Evolutionary conservation across 2,797 vertebrate species (phyloP).

Genomic region (Myripristis jacobus): DNA sequence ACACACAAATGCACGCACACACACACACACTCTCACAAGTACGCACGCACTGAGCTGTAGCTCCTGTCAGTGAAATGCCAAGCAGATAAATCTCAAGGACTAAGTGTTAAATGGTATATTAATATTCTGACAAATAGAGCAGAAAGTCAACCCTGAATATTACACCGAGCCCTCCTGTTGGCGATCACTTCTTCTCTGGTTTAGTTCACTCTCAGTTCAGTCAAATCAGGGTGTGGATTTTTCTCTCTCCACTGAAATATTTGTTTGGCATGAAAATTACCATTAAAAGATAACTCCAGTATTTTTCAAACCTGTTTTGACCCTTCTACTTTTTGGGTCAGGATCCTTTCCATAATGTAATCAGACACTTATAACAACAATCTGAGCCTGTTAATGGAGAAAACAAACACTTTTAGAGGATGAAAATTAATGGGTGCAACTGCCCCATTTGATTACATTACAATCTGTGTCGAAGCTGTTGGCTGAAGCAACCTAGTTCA

Average conservation of each 20-base stretch:
- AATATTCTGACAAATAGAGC: slow-evolving; percentile 74
- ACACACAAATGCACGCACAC: not conserved
- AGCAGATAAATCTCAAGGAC: slow-evolving; percentile 71
- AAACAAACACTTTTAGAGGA: no score
- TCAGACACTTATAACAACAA: no score
- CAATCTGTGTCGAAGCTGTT: no score
- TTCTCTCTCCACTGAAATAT: slow-evolving; percentile 9
- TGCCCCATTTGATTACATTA: no score
- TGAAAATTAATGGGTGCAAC: no score
- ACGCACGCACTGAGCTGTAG: slow-evolving; percentile 42
- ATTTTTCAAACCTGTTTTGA: no score
- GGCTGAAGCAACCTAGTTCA: no score
- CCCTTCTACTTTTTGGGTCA: no score
- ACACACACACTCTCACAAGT: slow-evolving; percentile 27
- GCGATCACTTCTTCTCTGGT: slow-evolving; percentile 56
- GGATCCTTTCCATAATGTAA: no score
- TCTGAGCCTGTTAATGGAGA: no score
- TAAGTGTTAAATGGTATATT: slow-evolving; percentile 69
- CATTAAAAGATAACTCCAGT: no score
- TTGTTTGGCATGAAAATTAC: not conserved
- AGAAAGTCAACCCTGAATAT: slow-evolving; percentile 63
- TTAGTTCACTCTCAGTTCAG: slow-evolving; percentile 31
- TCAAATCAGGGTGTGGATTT: slow-evolving; percentile 6
- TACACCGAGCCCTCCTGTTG: slow-evolving; percentile 52
- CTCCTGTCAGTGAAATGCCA: slow-evolving; percentile 70